Evolutionary conservation across 1,140 invertebrate species (phyloP).

Genomic region (Prorops nasuta): DNA sequence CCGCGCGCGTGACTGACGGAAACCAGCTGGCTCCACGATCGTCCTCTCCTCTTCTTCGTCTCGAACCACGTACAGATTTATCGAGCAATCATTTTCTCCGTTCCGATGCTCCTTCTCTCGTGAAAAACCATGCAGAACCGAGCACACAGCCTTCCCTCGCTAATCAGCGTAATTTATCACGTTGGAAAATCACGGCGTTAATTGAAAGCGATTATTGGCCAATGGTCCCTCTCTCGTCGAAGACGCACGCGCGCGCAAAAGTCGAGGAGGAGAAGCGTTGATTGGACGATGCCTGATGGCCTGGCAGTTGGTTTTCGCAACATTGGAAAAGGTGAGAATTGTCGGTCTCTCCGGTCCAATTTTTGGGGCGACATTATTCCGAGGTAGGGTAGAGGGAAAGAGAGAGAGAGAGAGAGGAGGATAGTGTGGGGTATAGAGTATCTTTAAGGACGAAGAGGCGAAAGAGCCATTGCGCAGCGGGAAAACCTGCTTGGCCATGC

Average conservation of each 20-base stretch:
- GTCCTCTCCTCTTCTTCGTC: no score
- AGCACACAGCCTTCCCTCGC: neutral
- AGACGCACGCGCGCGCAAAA: neutral
- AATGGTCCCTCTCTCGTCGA: no score
- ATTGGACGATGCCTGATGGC: slow-evolving; percentile 14
- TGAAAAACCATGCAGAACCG: neutral
- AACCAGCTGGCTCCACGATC: slow-evolving; percentile 43
- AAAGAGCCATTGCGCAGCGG: no score
- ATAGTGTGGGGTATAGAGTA: no score
- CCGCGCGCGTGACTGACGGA: slow-evolving; percentile 45
- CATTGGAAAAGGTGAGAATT: slow-evolving; percentile 17
- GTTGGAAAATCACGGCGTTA: no score
- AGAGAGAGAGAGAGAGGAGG: no score
- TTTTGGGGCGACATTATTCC: slow-evolving; percentile 8
- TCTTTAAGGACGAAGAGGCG: no score
- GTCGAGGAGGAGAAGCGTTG: neutral
- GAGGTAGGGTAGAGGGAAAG: neutral
- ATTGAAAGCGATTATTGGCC: no score
- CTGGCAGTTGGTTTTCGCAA: no score
- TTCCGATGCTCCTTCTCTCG: slow-evolving; percentile 19
- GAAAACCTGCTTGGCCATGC: no score
- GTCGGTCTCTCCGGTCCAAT: slow-evolving; percentile 14
- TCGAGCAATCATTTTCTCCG: slow-evolving; percentile 33
- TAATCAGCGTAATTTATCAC: no score
- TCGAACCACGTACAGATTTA: slow-evolving; percentile 32